Base-by-base conservation (phyloP, 1,140 invertebrate genomes). In the Diachasma alloeum region DNA sequence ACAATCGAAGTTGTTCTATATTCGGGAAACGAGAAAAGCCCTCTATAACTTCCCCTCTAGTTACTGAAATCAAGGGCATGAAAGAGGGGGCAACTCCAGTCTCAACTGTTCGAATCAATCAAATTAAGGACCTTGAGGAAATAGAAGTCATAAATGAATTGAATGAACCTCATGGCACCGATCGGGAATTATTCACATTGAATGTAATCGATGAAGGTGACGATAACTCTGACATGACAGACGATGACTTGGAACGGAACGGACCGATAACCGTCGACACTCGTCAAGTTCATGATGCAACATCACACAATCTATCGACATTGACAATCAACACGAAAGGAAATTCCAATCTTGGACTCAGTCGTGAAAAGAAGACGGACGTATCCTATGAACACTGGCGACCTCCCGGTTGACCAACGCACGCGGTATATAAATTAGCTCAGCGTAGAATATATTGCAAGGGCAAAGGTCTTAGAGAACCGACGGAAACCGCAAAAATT, bases 11-110 rank as follows among this genome's bases (percentile, higher is more conserved):
- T 42, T 42, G 39, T 78, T 72, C 24, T 2, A 42, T 8, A 1
- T 66, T 39, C 15, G 69, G 69, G 72, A 78, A 78, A 78, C 77
- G 56, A 3, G 0, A 48, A 63, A 48, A 56, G n/a, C 75, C 69
- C 68, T 15, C 75, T 72, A 56, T 77, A 77, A 69, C 19, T 24
- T n/a, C 42, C 17, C 73, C 73, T 75, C 63, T n/a, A 46, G 59
- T 42, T 66, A 24, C 22, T 75, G 73, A 17, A 36, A 0, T 22
- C 5, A 22, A 67, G 56, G 73, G 73, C 31, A 11, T 4, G 15
- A 26, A 11, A 31, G 19, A 17, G 10, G 5, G 17, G n/a, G 4
- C 8, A 11, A 53, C 10, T 15, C 48, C 10, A 53, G 11, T 5
- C 39, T 6, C 8, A 11, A 17, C n/a, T 53, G n/a, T 53, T 17